Conservation (phyloP, 2,888 invertebrate species). For the Megalurothrips usitatus region DNA sequence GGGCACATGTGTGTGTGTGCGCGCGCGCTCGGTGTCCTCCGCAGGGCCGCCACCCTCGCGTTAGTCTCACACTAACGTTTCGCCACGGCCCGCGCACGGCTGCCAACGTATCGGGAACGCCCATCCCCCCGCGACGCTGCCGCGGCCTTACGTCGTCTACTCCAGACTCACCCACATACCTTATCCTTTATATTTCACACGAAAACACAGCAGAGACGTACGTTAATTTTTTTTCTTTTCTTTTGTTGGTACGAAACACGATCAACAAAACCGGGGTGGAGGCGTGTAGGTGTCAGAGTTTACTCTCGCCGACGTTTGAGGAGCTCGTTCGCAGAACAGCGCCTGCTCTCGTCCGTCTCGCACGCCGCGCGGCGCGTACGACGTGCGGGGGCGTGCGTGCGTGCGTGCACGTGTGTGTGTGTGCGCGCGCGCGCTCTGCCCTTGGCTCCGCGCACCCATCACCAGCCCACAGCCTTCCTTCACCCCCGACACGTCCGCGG, state of each 20-base stretch:
- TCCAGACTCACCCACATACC: neutral
- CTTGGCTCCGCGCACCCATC: too few relatives aligned
- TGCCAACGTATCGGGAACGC: neutral
- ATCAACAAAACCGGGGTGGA: neutral
- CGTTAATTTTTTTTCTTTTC: too few relatives aligned
- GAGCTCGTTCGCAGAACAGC: neutral
- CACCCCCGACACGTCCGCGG: too few relatives aligned
- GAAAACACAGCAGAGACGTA: too few relatives aligned
- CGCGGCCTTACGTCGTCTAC: neutral
- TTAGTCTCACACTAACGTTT: constrained; percentile 16
- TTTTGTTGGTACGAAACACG: too few relatives aligned
- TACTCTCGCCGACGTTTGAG: too few relatives aligned
- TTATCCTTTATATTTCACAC: too few relatives aligned
- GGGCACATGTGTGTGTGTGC: constrained; percentile 4
- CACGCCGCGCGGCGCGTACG: neutral
- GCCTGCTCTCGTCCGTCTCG: too few relatives aligned
- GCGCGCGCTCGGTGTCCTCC: neutral
- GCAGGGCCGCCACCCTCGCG: constrained; percentile 17
- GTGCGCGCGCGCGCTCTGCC: neutral
- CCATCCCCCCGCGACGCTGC: neutral
- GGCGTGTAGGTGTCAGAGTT: neutral
- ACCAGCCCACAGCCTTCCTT: too few relatives aligned
- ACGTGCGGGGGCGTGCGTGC: neutral
- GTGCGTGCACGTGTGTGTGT: neutral
- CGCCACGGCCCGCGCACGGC: neutral